phyloP scores from a whole-genome alignment of 2,113 vertebrate species.

The Oryzias javanicus region DNA sequence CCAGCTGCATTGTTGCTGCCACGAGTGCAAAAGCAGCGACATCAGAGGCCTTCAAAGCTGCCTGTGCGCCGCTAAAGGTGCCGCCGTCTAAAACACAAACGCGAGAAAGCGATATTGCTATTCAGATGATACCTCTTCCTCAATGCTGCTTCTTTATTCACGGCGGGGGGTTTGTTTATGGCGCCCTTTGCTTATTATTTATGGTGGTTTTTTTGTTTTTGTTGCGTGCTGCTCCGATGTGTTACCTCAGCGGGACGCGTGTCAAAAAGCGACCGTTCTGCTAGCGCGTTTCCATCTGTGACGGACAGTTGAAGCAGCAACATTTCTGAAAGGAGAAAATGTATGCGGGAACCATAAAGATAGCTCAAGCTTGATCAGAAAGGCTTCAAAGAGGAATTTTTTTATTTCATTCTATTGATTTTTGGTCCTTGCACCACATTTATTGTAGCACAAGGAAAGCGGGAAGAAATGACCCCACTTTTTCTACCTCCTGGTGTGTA shows the following conservation, averaged over 20 bases:
- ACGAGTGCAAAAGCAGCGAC: slow-evolving; percentile 6
- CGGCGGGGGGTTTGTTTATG: slow-evolving; percentile 21
- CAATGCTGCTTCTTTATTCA: slow-evolving; percentile 28
- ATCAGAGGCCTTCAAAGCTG: slow-evolving; percentile 24
- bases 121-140: slow-evolving; percentile 2
- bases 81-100: slow-evolving; percentile 9
- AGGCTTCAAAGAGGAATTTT: neutral
- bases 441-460: neutral
- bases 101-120: slow-evolving; percentile 12
- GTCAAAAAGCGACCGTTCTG: neutral
- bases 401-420: neutral
- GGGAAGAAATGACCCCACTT: neutral
- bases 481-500: neutral
- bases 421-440: neutral
- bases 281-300: too few species aligned
- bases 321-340: neutral
- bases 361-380: neutral
- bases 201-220: slow-evolving; percentile 27
- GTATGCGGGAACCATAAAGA: slow-evolving; percentile 2
- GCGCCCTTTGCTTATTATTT: slow-evolving; percentile 22
- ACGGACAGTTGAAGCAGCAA: neutral
- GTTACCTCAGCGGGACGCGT: slow-evolving; percentile 18
- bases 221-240: slow-evolving; percentile 8
- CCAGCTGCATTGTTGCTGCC: neutral
- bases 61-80: slow-evolving; percentile 35